Evolutionary conservation across 1,140 invertebrate genomes (phyloP), one percentile per base, ranked within the genome.

Genomic region (Latrodectus geometricus): DNA sequence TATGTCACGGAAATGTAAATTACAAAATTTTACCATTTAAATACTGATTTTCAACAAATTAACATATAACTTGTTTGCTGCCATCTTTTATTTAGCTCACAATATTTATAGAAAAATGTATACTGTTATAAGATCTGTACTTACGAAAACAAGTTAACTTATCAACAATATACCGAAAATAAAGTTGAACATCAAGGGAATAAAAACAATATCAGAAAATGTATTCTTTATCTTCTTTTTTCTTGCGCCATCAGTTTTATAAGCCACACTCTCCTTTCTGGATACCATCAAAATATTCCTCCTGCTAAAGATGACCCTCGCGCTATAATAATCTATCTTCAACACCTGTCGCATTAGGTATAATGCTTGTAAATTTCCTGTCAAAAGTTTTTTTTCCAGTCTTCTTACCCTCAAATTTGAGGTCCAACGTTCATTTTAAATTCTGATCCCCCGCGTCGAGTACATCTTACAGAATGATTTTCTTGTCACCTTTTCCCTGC

Each of bases 321-420:
- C 23, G 48, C 76, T 78, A 66, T 66, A 78, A 78, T 78, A 54
- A 78, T 73, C 68, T 56, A 73, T 82, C 79, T 61, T 73, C 69
- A 48, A 56, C 79, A 82, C 66, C 69, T 82, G 79, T 82, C 79
- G 52, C 50, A 61, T 61, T 23, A 70, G 69, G 69, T 56, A 56
- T 73, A 82, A 82, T 82, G 69, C 69, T 50, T 82, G 79, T 82
- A 82, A 82, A 82, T 73, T 82, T 82, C 69, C 68, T 82, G 79
- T 73, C 79, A 82, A 35, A 15, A 54, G 56, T 82, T 82, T 73
- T 82, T 69, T 65, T 21, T 48, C 54, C 23, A 21, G 48, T 21
- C 74, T 65, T 23, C 12, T 23, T 35, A 35, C 35, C 35, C 17
- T 49, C 35, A 80, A 73, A 76, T 17, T 23, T 82, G 68, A 82